Evolutionary conservation across 2,113 vertebrate species (phyloP).

Genomic region (Psilopsiagon aymara): DNA sequence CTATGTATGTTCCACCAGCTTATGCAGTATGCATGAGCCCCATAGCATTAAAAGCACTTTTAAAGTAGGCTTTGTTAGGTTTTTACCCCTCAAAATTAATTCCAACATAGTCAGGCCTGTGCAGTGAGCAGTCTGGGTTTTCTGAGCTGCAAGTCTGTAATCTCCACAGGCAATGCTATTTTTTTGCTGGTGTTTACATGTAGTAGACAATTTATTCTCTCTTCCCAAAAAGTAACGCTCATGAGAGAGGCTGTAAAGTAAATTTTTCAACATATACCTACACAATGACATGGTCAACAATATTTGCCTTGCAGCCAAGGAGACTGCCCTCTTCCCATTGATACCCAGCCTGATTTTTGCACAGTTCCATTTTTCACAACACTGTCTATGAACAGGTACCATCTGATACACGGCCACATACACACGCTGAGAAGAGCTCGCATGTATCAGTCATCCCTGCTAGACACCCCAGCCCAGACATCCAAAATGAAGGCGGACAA

Average conservation of each 20-base stretch:
- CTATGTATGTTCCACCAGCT: neutral
- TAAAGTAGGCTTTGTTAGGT: neutral
- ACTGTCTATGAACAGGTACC: neutral
- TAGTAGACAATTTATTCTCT: neutral
- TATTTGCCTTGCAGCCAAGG: neutral
- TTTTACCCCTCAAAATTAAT: neutral
- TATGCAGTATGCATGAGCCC: neutral
- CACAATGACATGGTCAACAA: neutral
- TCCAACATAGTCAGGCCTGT: neutral
- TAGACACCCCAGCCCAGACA: neutral
- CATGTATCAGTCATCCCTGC: neutral
- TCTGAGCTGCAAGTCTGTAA: neutral
- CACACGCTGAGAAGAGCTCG: neutral
- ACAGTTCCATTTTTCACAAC: neutral
- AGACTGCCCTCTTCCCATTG: neutral
- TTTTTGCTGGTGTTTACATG: neutral
- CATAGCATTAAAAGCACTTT: neutral
- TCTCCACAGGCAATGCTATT: neutral
- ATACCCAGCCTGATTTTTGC: accelerated
- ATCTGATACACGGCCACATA: neutral
- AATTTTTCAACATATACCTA: neutral
- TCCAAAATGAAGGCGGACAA: slow-evolving; percentile 6
- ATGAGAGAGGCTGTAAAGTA: neutral
- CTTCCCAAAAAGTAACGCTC: neutral
- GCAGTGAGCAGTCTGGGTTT: neutral